A percentile compares a stretch with the other conserved stretches of the same genome.
Evolutionary conservation across 2,113 vertebrate genomes (phyloP).

Genomic region (Papio anubis): DNA sequence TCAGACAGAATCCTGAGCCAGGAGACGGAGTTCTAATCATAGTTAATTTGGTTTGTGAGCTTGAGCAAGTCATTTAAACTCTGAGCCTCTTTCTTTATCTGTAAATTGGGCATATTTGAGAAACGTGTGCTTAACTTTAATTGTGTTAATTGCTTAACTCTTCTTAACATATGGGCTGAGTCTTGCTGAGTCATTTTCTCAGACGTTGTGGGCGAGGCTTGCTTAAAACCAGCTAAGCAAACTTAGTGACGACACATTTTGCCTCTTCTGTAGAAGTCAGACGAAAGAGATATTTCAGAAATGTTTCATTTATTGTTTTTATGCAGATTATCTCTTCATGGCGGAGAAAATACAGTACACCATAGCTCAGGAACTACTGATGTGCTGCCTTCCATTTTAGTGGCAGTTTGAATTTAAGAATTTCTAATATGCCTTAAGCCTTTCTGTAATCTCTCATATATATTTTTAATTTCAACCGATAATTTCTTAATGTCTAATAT

Average conservation of each 20-base stretch:
- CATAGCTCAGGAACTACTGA: background rate
- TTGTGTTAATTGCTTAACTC: constrained; percentile 68
- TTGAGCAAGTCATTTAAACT: constrained; percentile 52
- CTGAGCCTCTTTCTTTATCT: constrained; percentile 46
- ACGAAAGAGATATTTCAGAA: constrained; percentile 18
- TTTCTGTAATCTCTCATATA: background rate
- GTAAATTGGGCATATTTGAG: constrained; percentile 57
- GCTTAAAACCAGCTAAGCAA: constrained; percentile 58
- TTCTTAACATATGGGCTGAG: constrained; percentile 48
- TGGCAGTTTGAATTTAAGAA: constrained; percentile 31
- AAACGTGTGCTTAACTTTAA: constrained; percentile 65
- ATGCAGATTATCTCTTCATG: background rate
- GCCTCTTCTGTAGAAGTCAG: constrained; percentile 32
- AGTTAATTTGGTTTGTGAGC: constrained; percentile 49
- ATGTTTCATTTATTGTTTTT: constrained; percentile 32
- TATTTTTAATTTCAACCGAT: background rate
- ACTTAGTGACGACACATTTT: constrained; percentile 2
- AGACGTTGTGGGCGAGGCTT: constrained; percentile 34
- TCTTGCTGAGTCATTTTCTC: constrained; percentile 76
- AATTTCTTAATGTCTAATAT: background rate
- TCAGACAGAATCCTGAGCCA: background rate
- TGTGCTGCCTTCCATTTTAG: background rate
- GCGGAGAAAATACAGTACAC: background rate
- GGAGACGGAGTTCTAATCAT: background rate
- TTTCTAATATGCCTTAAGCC: background rate